These are phyloP conservation scores for Heliconius hewitsoni DNA, from an alignment of 1,140 invertebrate species.

Conservation along the genomic window DNA sequence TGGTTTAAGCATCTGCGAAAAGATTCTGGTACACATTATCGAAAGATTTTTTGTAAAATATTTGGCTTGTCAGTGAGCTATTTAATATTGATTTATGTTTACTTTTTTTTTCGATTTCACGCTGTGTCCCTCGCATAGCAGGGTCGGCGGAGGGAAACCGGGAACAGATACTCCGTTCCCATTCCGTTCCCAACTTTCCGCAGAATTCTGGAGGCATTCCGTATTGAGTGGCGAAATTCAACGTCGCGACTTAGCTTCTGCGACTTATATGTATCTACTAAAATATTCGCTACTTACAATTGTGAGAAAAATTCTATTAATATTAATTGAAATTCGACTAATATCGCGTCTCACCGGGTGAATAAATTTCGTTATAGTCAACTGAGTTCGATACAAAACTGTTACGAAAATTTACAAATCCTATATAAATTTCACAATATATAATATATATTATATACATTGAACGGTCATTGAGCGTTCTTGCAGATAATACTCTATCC, in stretches of 20 bases:
- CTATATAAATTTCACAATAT: slow-evolving; percentile 33
- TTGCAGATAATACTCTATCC: slow-evolving; percentile 21
- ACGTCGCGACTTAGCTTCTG: too few species aligned
- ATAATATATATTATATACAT: slow-evolving; percentile 6
- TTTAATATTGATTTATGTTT: background rate
- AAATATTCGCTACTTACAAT: background rate
- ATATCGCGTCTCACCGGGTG: background rate
- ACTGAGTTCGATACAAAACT: slow-evolving; percentile 1
- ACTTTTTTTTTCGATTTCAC: too few species aligned
- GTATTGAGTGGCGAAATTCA: too few species aligned
- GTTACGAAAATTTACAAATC: slow-evolving; percentile 26
- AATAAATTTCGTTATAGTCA: background rate
- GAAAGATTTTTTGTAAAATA: too few species aligned
- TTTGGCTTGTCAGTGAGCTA: too few species aligned
- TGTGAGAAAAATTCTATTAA: background rate
- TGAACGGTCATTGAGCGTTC: slow-evolving; percentile 18
- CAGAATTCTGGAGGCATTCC: too few species aligned
- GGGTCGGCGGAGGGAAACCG: too few species aligned
- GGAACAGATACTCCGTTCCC: too few species aligned
- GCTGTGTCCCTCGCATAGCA: too few species aligned
- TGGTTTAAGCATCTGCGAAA: slow-evolving; percentile 18
- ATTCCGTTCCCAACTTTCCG: too few species aligned
- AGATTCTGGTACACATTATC: background rate
- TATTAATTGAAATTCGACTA: background rate
- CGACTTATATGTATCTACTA: background rate